Base-by-base conservation (phyloP, 1,140 invertebrate species). In the Cydia amplana region DNA sequence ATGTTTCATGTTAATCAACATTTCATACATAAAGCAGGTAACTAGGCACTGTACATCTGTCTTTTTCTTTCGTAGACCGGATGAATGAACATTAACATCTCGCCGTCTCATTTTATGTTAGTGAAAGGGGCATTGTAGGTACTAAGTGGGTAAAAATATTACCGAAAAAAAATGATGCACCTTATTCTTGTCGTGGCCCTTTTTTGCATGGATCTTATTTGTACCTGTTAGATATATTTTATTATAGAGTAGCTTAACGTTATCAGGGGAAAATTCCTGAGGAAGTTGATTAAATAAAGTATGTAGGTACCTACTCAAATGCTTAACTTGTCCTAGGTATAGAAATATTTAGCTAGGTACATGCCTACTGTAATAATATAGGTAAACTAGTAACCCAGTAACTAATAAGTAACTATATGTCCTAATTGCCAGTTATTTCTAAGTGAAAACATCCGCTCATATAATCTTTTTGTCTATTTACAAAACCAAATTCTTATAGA, bases 121-220 rank as follows among this genome's bases (percentile, higher is more conserved):
- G 85, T 84, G 83, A 87, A 87, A 87, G 84, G 83, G 82, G 82
- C 83, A 82, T 77, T 77, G 81, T n/a, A n/a, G n/a, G n/a, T 87
- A 84, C 79, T 25, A 64, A 78, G 75, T 79, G 78, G 65, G 65
- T 43, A 70, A 70, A 70, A 70, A 70, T 9, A 1, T 36, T 40
- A 70, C 20, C 28, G 16, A 43, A 43, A 36, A 70, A 70, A 43
- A 70, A 40, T 43, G n/a, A 18, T 18, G 49, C 49, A 18, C 49
- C 49, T 60, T 60, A 60, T 60, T 60, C 20, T 12, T 20, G 4
- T 23, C 20, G 6, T 60, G 49, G 49, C n/a, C 43, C 49, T 51
- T 51, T 51, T 51, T 51, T 51, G 49, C 14, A n/a, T 51, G n/a
- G 0, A n/a, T 2, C n/a, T 5, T 51, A n/a, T 51, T n/a, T n/a